Evolutionary conservation across 2,888 invertebrate genomes (phyloP), one percentile per base, ranked within the genome.

Genomic region (Thecophora atra): DNA sequence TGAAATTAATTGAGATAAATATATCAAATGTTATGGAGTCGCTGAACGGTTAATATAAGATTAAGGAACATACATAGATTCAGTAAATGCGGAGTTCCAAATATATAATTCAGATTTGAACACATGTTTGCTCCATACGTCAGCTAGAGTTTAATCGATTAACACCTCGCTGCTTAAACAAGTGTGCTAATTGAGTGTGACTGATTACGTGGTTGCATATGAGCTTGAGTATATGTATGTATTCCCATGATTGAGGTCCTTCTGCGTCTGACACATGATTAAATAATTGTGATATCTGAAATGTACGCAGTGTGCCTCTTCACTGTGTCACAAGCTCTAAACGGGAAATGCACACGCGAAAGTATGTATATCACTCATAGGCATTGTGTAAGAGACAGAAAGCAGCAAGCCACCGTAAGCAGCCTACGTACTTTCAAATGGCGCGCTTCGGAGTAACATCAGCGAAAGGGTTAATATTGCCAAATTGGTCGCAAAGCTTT

Each of bases 271-370:
- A 51, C 21, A 21, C 28, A 51, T 24, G 13, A 21, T 47, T 28
- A 51, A 65, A 65, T 51, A 51, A 21, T 51, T 51, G 65, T 62
- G 62, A 19, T 17, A 7, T 7, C 21, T n/a, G 51, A 51, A 28
- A 58, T 56, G 21, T 24, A 4, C 13, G 15, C 21, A 15, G 64
- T 64, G 51, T 51, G 51, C 58, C 24, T 7, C 28, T 17, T 19
- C 19, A 15, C 8, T 19, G 54, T 19, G 44, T 70, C 51, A 37
- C 52, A 70, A 44, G 62, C 24, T 42, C 51, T 54, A 30, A 52
- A 21, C 62, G 52, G 70, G 52, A 70, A 63, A 52, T 26, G 62
- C 47, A n/a, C n/a, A n/a, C n/a, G n/a, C n/a, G n/a, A n/a, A 63
- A 52, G 47, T 64, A 28, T 17, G 44, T 63, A 63, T 63, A 47